Base-by-base conservation (phyloP, 2,797 vertebrate genomes). In the Trichosurus vulpecula region DNA sequence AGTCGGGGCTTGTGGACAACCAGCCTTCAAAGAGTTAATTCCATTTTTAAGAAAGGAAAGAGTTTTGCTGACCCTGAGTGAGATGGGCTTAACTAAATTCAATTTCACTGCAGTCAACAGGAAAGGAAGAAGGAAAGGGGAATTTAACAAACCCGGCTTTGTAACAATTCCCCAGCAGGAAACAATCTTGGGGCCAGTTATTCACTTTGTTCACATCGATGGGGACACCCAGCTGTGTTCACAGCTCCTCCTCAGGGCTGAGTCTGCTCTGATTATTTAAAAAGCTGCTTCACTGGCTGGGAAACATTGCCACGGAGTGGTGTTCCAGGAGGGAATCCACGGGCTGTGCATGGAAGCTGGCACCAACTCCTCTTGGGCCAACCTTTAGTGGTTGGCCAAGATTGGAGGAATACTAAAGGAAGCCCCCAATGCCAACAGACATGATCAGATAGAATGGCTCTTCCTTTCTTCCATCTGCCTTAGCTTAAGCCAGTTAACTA, bases 101-200 rank as follows among this genome's bases (percentile, higher is more conserved):
- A 98, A 92, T 98, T 98, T 97, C 98, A 98, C 98, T 98, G 96
- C 47, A 98, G 98, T 99, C 98, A 99, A 99, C 99, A 99, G 98
- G 98, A 99, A 99, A 99, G 98, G 98, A 98, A 97, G 98, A 98
- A 98, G 98, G 98, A 98, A 99, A 99, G 98, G 97, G 97, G 99
- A 98, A 98, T 99, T 99, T 99, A 99, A 98, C 98, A 98, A 98
- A 99, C 98, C 99, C 99, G 99, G 98, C 97, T 98, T 97, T 96
- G 30, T 92, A 95, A 94, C 91, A 81, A 96, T 90, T 95, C 97
- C 97, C 96, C 97, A 98, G 97, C 98, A 99, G 98, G 98, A 99
- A 99, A 98, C 98, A 96, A 98, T 98, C 98, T 98, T 98, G 98
- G 98, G 98, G 97, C 97, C 97, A 98, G 98, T 98, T 99, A 98